Evolutionary conservation across 35 echinoderm and acorn worm genomes (phyloP).

Genomic region (Eucidaris tribuloides): DNA sequence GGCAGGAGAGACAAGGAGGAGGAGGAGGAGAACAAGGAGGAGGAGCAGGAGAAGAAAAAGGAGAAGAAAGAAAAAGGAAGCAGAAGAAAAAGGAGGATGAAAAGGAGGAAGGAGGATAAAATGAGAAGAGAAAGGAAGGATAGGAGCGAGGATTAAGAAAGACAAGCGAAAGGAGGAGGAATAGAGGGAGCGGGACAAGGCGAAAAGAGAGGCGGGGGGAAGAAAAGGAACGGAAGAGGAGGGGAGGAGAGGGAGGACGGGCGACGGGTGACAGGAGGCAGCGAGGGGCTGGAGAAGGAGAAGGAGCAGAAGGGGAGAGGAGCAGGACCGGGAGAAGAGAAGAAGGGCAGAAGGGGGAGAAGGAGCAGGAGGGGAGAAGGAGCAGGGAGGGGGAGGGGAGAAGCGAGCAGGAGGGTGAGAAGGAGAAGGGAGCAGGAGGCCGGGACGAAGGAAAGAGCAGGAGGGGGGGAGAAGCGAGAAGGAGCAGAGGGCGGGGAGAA

Average conservation of each 20-base stretch:
- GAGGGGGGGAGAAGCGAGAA: not conserved
- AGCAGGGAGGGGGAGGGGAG: not conserved
- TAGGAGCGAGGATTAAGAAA: not conserved
- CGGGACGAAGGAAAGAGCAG: not conserved
- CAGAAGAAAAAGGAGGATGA: not conserved
- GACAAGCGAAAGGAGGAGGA: not conserved
- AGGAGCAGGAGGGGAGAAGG: not conserved
- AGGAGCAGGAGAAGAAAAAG: not conserved
- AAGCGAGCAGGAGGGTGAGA: too few relatives aligned
- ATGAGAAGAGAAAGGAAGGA: not conserved
- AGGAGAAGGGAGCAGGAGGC: too few relatives aligned
- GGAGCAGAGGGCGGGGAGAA: not conserved
- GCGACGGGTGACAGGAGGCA: not conserved
- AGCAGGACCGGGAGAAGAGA: not conserved
- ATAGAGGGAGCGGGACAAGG: not conserved
- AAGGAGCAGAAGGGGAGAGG: too few relatives aligned
- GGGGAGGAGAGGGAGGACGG: not conserved
- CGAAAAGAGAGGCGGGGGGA: not conserved
- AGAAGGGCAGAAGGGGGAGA: not conserved
- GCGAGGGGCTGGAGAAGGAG: not conserved
- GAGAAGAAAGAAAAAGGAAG: not conserved
- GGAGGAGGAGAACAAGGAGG: not conserved
- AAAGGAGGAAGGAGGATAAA: not conserved
- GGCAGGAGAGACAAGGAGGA: not conserved
- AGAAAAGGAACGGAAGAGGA: not conserved